These are phyloP conservation scores for Aplochiton taeniatus DNA, from an alignment of 2,797 vertebrate genomes.

Conservation along the genomic window DNA sequence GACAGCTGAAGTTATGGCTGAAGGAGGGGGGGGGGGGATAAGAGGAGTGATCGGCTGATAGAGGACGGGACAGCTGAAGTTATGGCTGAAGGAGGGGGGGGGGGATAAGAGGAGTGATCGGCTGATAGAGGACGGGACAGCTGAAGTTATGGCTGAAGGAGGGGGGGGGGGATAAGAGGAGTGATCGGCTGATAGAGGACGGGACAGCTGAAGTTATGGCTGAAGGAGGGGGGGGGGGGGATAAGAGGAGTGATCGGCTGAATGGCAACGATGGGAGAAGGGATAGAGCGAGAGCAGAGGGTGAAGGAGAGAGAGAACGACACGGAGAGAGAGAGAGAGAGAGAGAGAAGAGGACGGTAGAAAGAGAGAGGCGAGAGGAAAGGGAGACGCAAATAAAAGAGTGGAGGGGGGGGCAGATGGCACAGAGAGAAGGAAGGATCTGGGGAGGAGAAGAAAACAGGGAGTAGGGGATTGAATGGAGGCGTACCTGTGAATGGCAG, in stretches of 20 bases:
- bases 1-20: constrained; percentile 65
- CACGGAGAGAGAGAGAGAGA: background rate
- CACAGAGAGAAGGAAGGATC: background rate
- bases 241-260: constrained; percentile 28
- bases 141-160: constrained; percentile 62
- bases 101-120: too few relatives aligned
- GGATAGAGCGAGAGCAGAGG: constrained; percentile 9
- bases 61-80: constrained; percentile 61
- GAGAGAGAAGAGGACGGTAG: constrained; percentile 3
- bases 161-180: too few relatives aligned
- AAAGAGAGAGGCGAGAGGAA: background rate
- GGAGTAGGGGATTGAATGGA: constrained; percentile 7
- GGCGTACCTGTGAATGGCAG: constrained; percentile 94
- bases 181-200: constrained; percentile 48
- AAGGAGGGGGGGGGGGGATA: constrained; percentile 26
- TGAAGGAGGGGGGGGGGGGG: constrained; percentile 23
- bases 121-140: constrained; percentile 52
- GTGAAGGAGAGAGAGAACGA: background rate
- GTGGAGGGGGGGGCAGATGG: background rate
- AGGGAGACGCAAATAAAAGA: constrained; percentile 20
- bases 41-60: too few relatives aligned
- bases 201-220: constrained; percentile 66
- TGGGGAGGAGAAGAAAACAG: background rate
- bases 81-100: constrained; percentile 48
- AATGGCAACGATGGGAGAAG: background rate